A percentile compares a stretch with the other conserved stretches of the same genome.
Evolutionary conservation across 2,797 vertebrate species (phyloP).

Genomic region (Sandelia bainsii): DNA sequence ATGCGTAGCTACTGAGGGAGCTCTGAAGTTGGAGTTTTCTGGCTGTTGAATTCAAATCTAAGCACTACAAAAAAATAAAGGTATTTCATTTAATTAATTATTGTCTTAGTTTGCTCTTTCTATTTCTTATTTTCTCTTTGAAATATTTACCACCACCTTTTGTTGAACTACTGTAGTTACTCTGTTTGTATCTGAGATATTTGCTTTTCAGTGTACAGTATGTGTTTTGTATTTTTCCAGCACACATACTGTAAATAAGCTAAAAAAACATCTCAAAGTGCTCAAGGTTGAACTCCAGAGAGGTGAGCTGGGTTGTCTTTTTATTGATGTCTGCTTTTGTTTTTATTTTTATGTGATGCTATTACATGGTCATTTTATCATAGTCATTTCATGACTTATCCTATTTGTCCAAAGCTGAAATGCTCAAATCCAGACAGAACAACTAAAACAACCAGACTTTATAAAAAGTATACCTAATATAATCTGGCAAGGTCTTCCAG

Average conservation of each 20-base stretch:
- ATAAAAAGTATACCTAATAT: too few species aligned
- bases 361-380: too few species aligned
- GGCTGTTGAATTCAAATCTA: too few species aligned
- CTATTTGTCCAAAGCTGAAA: too few species aligned
- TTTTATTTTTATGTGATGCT: too few species aligned
- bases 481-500: too few species aligned
- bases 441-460: too few species aligned
- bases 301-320: neutral
- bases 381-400: too few species aligned
- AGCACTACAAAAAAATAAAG: too few species aligned
- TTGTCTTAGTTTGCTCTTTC: neutral
- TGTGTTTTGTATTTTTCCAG: neutral
- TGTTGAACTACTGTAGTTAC: neutral
- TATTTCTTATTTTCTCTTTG: neutral
- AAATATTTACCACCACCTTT: neutral
- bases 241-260: neutral
- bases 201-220: neutral
- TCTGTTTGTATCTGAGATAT: neutral
- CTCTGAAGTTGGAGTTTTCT: too few species aligned
- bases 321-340: constrained; percentile 9
- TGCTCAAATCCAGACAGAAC: too few species aligned
- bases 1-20: too few species aligned
- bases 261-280: neutral
- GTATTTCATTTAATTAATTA: neutral
- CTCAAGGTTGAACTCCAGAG: neutral